Evolutionary conservation across 2,888 invertebrate genomes (phyloP).

Genomic region (Automeris io): DNA sequence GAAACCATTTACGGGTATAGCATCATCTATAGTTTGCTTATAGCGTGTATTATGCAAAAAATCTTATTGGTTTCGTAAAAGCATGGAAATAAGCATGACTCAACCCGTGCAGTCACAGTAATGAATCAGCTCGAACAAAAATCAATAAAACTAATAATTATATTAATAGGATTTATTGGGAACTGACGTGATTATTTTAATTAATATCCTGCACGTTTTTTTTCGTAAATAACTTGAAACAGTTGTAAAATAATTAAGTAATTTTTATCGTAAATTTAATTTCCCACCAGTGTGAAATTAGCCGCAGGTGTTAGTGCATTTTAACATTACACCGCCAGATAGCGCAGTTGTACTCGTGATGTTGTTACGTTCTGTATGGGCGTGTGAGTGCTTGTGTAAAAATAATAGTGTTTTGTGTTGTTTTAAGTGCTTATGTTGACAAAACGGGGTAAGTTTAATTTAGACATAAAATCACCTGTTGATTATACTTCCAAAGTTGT

Average conservation of each 20-base stretch:
- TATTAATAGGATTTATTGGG: slow-evolving; percentile 2
- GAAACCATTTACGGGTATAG: slow-evolving; percentile 1
- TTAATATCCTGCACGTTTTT: not conserved
- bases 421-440: slow-evolving; percentile 55
- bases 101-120: slow-evolving; percentile 31
- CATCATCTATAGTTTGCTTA: not conserved
- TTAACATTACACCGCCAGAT: slow-evolving; percentile 49
- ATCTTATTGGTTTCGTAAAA: slow-evolving; percentile 24
- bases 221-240: not conserved
- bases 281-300: slow-evolving; percentile 40
- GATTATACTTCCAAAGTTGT: slow-evolving; percentile 21
- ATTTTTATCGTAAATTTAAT: slow-evolving; percentile 27
- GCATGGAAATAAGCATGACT: slow-evolving; percentile 54
- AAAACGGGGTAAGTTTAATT: slow-evolving; percentile 58
- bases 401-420: slow-evolving; percentile 70
- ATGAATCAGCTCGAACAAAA: slow-evolving; percentile 67
- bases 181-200: not conserved
- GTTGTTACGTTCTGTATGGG: slow-evolving; percentile 71
- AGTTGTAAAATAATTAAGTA: not conserved
- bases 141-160: slow-evolving; percentile 45
- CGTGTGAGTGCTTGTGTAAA: slow-evolving; percentile 75
- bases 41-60: slow-evolving; percentile 16
- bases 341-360: slow-evolving; percentile 73
- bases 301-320: slow-evolving; percentile 44
- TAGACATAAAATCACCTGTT: slow-evolving; percentile 27